A percentile compares a stretch with the other conserved stretches of the same genome.
These are phyloP conservation scores for Callaeas wilsoni DNA, from an alignment of 2,113 vertebrate genomes.

Conservation along the genomic window DNA sequence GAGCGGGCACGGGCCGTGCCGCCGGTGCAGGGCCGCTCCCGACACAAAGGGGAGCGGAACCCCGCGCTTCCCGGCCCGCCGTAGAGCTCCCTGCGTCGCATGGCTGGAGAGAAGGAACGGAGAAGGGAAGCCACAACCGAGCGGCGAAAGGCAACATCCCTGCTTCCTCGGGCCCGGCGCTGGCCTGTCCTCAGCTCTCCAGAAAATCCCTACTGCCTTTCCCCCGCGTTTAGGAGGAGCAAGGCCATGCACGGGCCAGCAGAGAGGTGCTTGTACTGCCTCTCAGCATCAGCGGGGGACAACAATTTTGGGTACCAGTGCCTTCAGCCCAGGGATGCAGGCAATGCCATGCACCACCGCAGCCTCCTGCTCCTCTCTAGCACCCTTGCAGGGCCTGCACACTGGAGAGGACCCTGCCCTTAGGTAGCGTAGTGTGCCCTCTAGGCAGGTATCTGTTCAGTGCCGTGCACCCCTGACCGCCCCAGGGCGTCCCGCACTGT, in stretches of 20 bases:
- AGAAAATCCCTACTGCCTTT: neutral
- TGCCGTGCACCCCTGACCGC: neutral
- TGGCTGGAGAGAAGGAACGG: neutral
- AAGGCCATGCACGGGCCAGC: fast-evolving
- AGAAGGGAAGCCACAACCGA: neutral
- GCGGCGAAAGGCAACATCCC: neutral
- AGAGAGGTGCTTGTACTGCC: too few species aligned
- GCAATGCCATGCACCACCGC: fast-evolving
- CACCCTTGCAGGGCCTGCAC: neutral
- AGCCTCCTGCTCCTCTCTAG: neutral
- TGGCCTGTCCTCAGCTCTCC: neutral
- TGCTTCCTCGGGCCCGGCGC: fast-evolving
- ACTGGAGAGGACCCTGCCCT: neutral
- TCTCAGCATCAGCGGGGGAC: neutral
- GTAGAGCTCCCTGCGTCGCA: neutral
- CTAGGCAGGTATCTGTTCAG: neutral
- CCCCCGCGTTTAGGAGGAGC: neutral
- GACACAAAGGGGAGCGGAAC: fast-evolving
- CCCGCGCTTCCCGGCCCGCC: neutral
- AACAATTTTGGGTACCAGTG: neutral
- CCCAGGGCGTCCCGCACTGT: fast-evolving
- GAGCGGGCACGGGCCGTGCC: too few species aligned
- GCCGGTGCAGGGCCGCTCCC: fast-evolving
- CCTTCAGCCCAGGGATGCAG: neutral
- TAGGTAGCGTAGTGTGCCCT: neutral